Percentiles rank a stretch among this genome's conserved stretches.
phyloP scores from a whole-genome alignment of 2,888 invertebrate species.

The Microctonus brassicae region DNA sequence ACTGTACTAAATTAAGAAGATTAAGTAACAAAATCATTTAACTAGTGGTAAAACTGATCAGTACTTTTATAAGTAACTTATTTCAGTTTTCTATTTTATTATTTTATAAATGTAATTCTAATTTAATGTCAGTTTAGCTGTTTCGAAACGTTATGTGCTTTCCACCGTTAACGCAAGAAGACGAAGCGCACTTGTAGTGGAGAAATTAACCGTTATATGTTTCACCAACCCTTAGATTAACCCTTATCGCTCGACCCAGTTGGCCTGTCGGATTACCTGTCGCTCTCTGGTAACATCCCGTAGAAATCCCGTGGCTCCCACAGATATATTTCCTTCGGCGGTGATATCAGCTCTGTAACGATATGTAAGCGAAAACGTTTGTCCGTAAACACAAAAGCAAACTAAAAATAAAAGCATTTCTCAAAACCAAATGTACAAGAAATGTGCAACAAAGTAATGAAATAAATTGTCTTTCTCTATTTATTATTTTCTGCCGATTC shows the following conservation, averaged over 20 bases:
- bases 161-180: conserved; percentile 5
- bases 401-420: neutral
- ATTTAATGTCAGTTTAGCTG: neutral
- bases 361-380: conserved; percentile 4
- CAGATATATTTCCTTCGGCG: conserved; percentile 41
- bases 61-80: too few species aligned
- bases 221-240: conserved; percentile 40
- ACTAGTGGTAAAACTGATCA: too few species aligned
- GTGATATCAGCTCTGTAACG: conserved; percentile 37
- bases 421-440: too few species aligned
- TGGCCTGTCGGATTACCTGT: conserved; percentile 40
- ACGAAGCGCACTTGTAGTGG: conserved; percentile 9
- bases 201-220: conserved; percentile 42
- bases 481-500: too few species aligned
- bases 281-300: conserved; percentile 37
- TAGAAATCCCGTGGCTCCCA: conserved; percentile 42
- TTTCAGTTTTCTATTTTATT: too few species aligned
- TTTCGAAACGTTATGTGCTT: neutral
- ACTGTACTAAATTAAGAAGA: too few species aligned
- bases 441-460: too few species aligned
- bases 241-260: conserved; percentile 45
- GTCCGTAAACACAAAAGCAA: neutral
- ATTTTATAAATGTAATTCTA: too few species aligned
- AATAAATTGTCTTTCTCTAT: too few species aligned
- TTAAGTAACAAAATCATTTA: too few species aligned